Base-by-base conservation (phyloP, 2,797 vertebrate genomes). In the Valencia hispanica region DNA sequence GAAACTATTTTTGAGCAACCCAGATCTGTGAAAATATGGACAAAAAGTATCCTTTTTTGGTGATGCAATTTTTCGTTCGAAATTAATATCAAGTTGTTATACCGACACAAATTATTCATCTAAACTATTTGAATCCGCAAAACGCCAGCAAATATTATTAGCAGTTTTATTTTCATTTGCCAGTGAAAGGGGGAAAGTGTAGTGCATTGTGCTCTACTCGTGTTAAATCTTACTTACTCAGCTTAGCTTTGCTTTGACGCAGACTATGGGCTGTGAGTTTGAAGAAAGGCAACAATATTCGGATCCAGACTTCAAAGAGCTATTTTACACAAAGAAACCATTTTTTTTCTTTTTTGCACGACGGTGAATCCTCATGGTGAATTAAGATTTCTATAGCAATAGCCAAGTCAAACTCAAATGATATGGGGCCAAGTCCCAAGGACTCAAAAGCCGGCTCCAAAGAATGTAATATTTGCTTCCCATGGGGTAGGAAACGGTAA, bases 281-380 rank as follows among this genome's bases (percentile, higher is more conserved):
- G 96, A 96, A 97, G 96, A 98, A 97, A 94, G 95, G 94, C 94
- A 92, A 93, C 95, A 96, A 96, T 97, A 96, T 97, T 95, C 94
- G 93, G 95, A 96, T 96, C 95, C 96, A 96, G 95, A 99, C 98
- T 97, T 99, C 98, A 99, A 99, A 99, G 97, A 92, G 63, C 92
- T 87, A 83, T 92, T 94, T 89, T 87, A 80, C 92, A 99, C 97
- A 99, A 99, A 97, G 97, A 97, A 66, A 94, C 94, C 95, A 96
- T 97, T 98, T 97, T 97, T 96, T 96, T 57, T 97, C 97, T 97
- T 97, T 96, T 72, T 98, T 96, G 72, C 97, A 95, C 96, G 96
- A 97, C 97, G 96, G 97, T 97, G 97, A 96, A 98, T 99, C 97
- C 98, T 99, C 98, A 99, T 95, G 98, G 97, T 98, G 97, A 98